phyloP scores from a whole-genome alignment of 2,888 invertebrate genomes.

The Diaphora mendica region DNA sequence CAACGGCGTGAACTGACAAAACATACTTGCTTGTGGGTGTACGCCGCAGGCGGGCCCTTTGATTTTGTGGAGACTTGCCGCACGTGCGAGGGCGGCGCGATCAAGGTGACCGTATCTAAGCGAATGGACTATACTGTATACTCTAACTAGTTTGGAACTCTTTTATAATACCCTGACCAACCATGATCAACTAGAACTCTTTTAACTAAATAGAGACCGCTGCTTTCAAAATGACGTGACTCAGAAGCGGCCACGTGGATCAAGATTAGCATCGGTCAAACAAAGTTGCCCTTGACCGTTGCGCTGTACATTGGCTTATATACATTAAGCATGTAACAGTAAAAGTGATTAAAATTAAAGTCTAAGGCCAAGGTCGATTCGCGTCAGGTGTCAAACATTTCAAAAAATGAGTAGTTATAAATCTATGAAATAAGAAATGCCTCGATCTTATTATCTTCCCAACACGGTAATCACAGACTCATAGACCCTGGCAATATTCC shows the following conservation, averaged over 20 bases:
- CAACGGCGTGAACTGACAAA: too few species aligned
- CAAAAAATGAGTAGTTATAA: too few species aligned
- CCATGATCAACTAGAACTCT: neutral
- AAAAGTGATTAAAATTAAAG: neutral
- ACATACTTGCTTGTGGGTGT: too few species aligned
- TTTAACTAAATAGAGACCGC: too few species aligned
- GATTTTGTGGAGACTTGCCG: too few species aligned
- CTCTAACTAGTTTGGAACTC: neutral
- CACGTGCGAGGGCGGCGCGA: too few species aligned
- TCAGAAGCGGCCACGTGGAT: neutral
- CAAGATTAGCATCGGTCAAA: neutral
- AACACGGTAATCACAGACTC: slow-evolving; percentile 35
- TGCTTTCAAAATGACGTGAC: neutral
- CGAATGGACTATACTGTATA: too few species aligned
- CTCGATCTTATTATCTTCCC: neutral
- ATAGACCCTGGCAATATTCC: slow-evolving; percentile 55
- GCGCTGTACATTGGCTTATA: neutral
- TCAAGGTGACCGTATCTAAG: too few species aligned
- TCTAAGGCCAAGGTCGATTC: neutral
- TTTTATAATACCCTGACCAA: neutral
- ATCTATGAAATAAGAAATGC: neutral
- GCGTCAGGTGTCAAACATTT: too few species aligned
- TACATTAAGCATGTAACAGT: neutral
- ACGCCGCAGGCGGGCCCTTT: too few species aligned
- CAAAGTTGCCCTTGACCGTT: too few species aligned